These are phyloP conservation scores for Epicampocera succincta DNA, from an alignment of 2,888 invertebrate species.

Conservation along the genomic window DNA sequence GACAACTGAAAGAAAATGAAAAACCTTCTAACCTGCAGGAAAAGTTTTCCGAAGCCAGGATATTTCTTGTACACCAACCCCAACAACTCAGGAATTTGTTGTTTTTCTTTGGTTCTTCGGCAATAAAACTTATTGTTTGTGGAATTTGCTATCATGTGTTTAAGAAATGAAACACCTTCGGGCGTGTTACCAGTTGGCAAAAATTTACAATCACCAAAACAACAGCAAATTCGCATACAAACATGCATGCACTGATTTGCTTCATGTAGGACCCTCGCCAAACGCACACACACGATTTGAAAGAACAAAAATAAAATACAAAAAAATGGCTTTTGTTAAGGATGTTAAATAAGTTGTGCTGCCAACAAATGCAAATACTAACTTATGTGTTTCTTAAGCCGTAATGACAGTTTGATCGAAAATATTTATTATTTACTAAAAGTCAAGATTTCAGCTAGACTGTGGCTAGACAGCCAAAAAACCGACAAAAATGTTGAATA, in stretches of 20 bases:
- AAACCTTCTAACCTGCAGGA: constrained; percentile 32
- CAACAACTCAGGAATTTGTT: constrained; percentile 22
- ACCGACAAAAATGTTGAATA: too few relatives aligned
- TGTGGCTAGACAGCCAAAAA: too few relatives aligned
- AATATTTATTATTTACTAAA: too few relatives aligned
- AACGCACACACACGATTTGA: too few relatives aligned
- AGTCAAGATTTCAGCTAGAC: too few relatives aligned
- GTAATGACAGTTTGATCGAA: too few relatives aligned
- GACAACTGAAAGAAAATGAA: neutral
- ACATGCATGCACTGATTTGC: constrained; percentile 80
- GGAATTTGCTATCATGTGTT: constrained; percentile 62
- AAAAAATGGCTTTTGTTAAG: too few relatives aligned
- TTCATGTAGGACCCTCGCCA: constrained; percentile 38
- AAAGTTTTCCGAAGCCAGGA: constrained; percentile 23
- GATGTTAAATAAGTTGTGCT: too few relatives aligned
- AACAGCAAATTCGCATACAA: constrained; percentile 58
- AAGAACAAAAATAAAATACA: too few relatives aligned
- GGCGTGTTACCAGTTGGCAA: constrained; percentile 74
- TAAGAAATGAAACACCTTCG: constrained; percentile 75
- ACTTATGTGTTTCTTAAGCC: too few relatives aligned
- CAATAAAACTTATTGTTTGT: constrained; percentile 48
- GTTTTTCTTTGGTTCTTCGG: constrained; percentile 10
- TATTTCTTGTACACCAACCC: constrained; percentile 14
- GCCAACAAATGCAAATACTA: too few relatives aligned
- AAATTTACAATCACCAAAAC: constrained; percentile 59